Percentiles rank a stretch among this genome's conserved stretches.
Conservation (phyloP, 2,888 invertebrate genomes). For the Sarcophaga rosellei region DNA sequence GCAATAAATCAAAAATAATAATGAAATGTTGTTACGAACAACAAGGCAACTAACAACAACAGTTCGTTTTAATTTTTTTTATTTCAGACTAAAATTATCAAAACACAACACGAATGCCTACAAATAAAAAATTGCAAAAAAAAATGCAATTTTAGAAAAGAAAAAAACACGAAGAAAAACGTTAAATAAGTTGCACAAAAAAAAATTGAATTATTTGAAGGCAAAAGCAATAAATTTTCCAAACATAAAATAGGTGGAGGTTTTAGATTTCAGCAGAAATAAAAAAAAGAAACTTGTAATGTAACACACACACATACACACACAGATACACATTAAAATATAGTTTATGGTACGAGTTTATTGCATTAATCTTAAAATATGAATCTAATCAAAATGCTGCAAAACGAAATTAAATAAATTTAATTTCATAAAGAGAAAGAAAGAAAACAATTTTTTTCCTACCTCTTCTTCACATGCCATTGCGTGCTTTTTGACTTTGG, state of each 20-base stretch:
- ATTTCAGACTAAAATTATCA: not conserved
- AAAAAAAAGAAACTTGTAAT: too few species aligned
- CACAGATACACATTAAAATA: too few species aligned
- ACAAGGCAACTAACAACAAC: not conserved
- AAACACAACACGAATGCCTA: slow-evolving; percentile 64
- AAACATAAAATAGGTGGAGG: slow-evolving; percentile 68
- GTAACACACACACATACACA: too few species aligned
- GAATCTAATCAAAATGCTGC: slow-evolving; percentile 43
- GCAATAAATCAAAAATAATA: slow-evolving; percentile 65
- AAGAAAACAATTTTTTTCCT: slow-evolving; percentile 18
- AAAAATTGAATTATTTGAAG: slow-evolving; percentile 59
- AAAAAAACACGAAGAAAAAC: slow-evolving; percentile 27
- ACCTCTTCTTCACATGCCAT: slow-evolving; percentile 21
- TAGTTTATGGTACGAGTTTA: not conserved
- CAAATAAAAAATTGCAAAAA: slow-evolving; percentile 43
- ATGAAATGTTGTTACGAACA: slow-evolving; percentile 65
- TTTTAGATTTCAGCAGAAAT: slow-evolving; percentile 64
- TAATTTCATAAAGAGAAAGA: slow-evolving; percentile 7
- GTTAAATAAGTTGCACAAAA: slow-evolving; percentile 34
- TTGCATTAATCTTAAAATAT: slow-evolving; percentile 52
- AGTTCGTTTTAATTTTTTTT: slow-evolving; percentile 54
- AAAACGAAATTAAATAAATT: slow-evolving; percentile 31
- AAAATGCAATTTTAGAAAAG: slow-evolving; percentile 44
- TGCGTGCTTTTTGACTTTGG: slow-evolving; percentile 34
- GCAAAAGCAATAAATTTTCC: slow-evolving; percentile 64